A percentile compares a stretch with the other conserved stretches of the same genome.
These are phyloP conservation scores for Agapostemon virescens DNA, from an alignment of 2,888 invertebrate genomes.

Conservation along the genomic window DNA sequence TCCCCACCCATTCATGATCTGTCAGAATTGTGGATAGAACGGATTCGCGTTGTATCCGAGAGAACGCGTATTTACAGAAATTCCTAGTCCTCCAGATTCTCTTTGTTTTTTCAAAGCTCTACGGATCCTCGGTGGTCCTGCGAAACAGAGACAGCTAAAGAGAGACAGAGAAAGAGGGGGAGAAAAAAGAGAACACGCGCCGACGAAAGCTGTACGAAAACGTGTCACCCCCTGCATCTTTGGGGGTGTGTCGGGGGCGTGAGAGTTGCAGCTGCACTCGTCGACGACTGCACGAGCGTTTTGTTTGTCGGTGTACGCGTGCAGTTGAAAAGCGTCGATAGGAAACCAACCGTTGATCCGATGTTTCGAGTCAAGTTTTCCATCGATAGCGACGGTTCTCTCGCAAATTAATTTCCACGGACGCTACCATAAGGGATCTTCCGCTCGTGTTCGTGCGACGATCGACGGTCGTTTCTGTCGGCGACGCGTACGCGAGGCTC, in stretches of 20 bases:
- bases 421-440: not conserved
- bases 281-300: constrained; percentile 60
- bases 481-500: constrained; percentile 26
- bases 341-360: constrained; percentile 11
- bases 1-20: constrained; percentile 69
- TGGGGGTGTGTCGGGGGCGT: constrained; percentile 78
- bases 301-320: not conserved
- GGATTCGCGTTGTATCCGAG: constrained; percentile 41
- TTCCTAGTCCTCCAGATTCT: not conserved
- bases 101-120: not conserved
- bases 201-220: constrained; percentile 49
- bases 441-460: not conserved
- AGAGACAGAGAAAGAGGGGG: too few relatives aligned
- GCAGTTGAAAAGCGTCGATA: not conserved
- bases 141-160: too few relatives aligned
- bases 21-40: constrained; percentile 49
- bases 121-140: not conserved
- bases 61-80: constrained; percentile 1
- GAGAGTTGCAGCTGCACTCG: constrained; percentile 69
- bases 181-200: constrained; percentile 19
- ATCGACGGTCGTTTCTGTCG: constrained; percentile 26
- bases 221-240: constrained; percentile 66
- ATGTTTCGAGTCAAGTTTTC: not conserved
- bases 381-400: not conserved
- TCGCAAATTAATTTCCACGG: not conserved